Base-by-base conservation (phyloP, 53 echinoderm and acorn worm genomes). In the Glandiceps talaboti region DNA sequence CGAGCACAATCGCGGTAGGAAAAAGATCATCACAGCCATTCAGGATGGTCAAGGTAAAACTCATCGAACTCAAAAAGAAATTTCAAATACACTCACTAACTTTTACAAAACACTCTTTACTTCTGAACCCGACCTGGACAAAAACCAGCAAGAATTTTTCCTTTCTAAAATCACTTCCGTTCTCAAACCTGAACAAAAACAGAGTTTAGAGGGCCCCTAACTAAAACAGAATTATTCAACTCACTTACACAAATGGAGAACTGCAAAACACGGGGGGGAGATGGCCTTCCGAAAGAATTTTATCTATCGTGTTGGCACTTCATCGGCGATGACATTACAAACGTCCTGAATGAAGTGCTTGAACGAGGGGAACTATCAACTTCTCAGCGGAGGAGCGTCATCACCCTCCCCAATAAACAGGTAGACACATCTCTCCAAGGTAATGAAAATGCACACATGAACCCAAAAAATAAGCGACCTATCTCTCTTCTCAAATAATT, bases 401-500 rank as follows among this genome's bases (percentile, higher is more conserved):
- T 85, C 26, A 82, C 89, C 14, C 28, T 89, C 0, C 28, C 85
- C 0, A 79, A 45, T 28, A 82, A 85, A 30, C n/a, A n/a, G n/a
- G n/a, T n/a, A n/a, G n/a, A n/a, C n/a, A 89, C 79, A 30, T 80
- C 76, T 1, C 75, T 25, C 1, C 32, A 73, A 1, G 77, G 76
- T 20, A 45, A 45, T 45, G 64, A 45, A 45, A 6, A 45, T 12
- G 64, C 64, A 12, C 64, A 20, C 20, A 12, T 12, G 6, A 75
- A 76, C 0, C 29, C 85, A 0, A 0, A 28, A 0, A 85, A 89
- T 73, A 85, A 82, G 89, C 25, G 85, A 30, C 89, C 89, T 1
- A 89, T 89, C 28, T 79, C 82, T n/a, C 76, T 89, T 27, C 27
- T 89, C 1, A 89, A 89, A n/a, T n/a, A n/a, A n/a, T n/a, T n/a